Evolutionary conservation across 2,113 vertebrate genomes (phyloP), one percentile per base, ranked within the genome.

Genomic region (Meriones unguiculatus): DNA sequence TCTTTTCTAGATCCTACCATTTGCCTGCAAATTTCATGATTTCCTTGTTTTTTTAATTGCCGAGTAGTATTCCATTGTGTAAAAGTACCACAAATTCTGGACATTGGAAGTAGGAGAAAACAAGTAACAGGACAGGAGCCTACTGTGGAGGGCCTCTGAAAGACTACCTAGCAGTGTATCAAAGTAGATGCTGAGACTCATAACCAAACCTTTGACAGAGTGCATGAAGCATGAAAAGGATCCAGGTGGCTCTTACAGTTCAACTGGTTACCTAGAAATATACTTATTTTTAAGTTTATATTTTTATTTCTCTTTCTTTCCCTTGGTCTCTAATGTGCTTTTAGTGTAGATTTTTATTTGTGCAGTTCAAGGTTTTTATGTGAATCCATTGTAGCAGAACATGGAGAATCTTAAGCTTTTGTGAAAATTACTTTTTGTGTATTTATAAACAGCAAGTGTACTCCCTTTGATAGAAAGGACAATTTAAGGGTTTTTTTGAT

Each of bases 281-380:
- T 18, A 76, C 15, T 72, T 64, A 72, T 52, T 81, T 46, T 46
- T 17, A 87, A n/a, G n/a, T 7, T 54, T 70, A 17, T 59, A 11
- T 96, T 91, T 82, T 41, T 38, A 85, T 84, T 89, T 93, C 28
- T 94, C 28, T 94, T 90, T 87, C 17, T 87, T 89, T 89, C 73
- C 54, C n/a, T 67, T 91, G 81, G 57, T 18, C 35, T 87, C 28
- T 94, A 86, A 90, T 80, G 59, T 73, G 72, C 73, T 96, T 90
- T 91, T 57, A 92, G 94, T 91, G 77, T 41, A 95, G 70, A 75
- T 91, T 97, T 95, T 93, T 89, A 89, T 97, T 93, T 96, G 30
- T 95, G 50, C 12, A 92, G 85, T 87, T 97, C 75, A 84, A 70
- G 67, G 28, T 28, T 95, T 28, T 95, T 95, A 89, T 70, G 38